Evolutionary conservation across 2,888 invertebrate genomes (phyloP), one percentile per base, ranked within the genome.

Genomic region (Amblyjoppa fuscipennis): DNA sequence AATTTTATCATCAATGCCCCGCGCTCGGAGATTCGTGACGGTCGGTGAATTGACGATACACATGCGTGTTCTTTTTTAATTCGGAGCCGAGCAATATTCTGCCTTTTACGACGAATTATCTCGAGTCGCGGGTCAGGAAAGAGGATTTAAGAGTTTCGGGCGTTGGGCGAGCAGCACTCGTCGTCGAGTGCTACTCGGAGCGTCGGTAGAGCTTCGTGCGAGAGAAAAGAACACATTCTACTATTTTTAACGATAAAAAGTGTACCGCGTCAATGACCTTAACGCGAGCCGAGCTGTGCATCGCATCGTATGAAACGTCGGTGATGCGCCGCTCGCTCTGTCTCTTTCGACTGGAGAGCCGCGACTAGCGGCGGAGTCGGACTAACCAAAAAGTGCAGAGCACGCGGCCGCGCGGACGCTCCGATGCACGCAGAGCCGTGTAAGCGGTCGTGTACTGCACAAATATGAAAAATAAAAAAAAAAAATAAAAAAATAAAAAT

Each of bases 201-300:
- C 16, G 45, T 64, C 61, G 38, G 25, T 51, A 31, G 61, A 74
- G 31, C 70, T 64, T 51, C 70, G 59, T 13, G 41, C 34, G 73
- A 71, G 73, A 74, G 56, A 84, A 70, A 81, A 66, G 45, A 75
- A 45, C 25, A 87, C 88, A 88, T 80, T 76, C 85, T 81, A 86
- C 87, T 90, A 90, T 90, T 89, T 89, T 91, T 91, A 91, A 91
- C 91, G 92, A 93, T 92, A 93, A 93, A 86, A 93, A 93, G 93
- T 93, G 91, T 93, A 93, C 93, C 93, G 92, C 92, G 93, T 93
- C 93, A 93, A 93, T 93, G 93, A 93, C 93, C 93, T 92, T 93
- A 91, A 83, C 89, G 89, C 81, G 77, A 78, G 80, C 80, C 75
- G 81, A 89, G 89, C 89, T 82, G 84, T 75, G 81, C 76, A 61